Evolutionary conservation across 2,113 vertebrate genomes (phyloP).

Genomic region (Eurystomus gularis): DNA sequence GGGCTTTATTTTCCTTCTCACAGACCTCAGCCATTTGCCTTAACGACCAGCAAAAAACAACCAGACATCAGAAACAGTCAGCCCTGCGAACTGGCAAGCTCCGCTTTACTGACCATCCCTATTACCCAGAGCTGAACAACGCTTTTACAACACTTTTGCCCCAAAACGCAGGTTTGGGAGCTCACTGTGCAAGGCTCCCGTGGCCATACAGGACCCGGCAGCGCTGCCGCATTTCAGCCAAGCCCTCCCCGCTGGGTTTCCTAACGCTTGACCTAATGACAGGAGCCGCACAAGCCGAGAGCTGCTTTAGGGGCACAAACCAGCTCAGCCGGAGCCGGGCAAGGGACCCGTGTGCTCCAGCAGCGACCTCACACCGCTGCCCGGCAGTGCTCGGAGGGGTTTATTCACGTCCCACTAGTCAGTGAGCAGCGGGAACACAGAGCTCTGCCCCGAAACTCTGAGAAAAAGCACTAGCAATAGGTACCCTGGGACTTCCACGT

Average conservation of each 20-base stretch:
- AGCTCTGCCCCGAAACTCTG: not conserved
- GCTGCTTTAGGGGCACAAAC: not conserved
- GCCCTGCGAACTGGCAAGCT: not conserved
- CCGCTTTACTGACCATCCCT: not conserved
- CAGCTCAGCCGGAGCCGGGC: accelerated
- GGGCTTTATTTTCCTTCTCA: not conserved
- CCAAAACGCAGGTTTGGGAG: accelerated
- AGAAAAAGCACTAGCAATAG: not conserved
- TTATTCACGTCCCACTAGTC: not conserved
- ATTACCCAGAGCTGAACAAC: not conserved
- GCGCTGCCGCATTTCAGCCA: not conserved
- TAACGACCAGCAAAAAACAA: not conserved
- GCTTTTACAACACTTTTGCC: not conserved
- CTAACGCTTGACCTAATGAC: accelerated
- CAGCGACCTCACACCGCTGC: accelerated
- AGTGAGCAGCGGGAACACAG: not conserved
- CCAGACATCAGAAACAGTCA: not conserved
- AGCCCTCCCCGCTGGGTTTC: not conserved
- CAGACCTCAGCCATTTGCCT: not conserved
- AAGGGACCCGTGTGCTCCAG: not conserved
- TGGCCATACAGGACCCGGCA: accelerated
- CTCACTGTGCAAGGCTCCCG: not conserved
- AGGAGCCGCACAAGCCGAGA: not conserved
- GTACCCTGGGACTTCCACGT: not conserved
- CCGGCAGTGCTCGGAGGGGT: too few species aligned